Evolutionary conservation across 2,797 vertebrate genomes (phyloP), one percentile per base, ranked within the genome.

Genomic region (Triplophysa bombifrons): DNA sequence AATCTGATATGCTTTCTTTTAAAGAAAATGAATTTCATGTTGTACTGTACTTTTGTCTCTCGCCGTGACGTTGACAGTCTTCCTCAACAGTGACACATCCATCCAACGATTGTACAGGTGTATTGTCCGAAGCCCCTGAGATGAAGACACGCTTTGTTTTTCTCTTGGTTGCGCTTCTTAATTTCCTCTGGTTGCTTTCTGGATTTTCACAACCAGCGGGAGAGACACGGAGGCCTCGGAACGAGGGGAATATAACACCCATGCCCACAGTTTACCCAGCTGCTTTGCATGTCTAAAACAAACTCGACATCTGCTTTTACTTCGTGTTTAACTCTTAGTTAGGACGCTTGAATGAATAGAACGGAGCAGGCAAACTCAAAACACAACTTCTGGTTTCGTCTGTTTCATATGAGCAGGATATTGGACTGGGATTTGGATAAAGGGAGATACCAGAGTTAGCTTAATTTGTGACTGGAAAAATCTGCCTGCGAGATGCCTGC

Each of bases 211-310:
- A 71, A 80, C 86, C 55, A 80, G 69, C 84, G 84, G 86, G 78
- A 90, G 88, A 87, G 91, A 90, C 87, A 84, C 74, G 22, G 64
- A 82, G 66, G 56, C 66, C 76, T 86, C 80, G 41, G 82, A 84
- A 80, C 81, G 84, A 82, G 85, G 85, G 86, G 86, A 86, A 90
- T 86, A 87, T 90, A 87, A 90, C 88, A 88, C 88, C 85, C 88
- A 87, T 89, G 81, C 82, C 81, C 80, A 72, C 93, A 91, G 91
- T 94, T 94, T 93, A 90, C 91, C 93, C 93, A 93, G 93, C 92
- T 95, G 94, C 91, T 94, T 94, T 93, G 93, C 91, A 95, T 93
- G 91, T 93, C 87, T 94, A 86, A 93, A 93, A 91, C 92, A 90
- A 93, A 92, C 90, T 89, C 88, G 85, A 92, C 94, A 95, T 96